Percentiles rank a stretch among this genome's conserved stretches.
Evolutionary conservation across 2,797 vertebrate species (phyloP).

Genomic region (Morelia viridis): DNA sequence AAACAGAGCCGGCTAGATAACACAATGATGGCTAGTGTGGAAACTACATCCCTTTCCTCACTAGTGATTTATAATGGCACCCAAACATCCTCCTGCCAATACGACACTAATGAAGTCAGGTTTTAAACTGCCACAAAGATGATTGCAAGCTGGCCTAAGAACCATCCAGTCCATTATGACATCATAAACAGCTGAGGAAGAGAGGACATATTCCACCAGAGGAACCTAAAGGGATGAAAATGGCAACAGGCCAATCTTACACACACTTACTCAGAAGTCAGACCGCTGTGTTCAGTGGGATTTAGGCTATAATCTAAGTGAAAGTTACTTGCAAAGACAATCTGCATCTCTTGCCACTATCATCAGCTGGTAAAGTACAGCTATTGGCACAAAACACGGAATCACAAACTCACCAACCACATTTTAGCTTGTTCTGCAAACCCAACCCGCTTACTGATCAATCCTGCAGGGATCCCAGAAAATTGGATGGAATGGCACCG

Average conservation of each 20-base stretch:
- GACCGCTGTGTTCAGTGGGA: background rate
- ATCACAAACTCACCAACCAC: background rate
- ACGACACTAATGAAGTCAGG: background rate
- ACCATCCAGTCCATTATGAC: background rate
- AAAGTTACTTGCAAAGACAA: background rate
- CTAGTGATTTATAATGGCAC: background rate
- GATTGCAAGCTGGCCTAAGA: background rate
- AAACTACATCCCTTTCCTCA: background rate
- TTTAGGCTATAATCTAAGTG: background rate
- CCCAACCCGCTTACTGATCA: background rate
- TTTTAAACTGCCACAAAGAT: background rate
- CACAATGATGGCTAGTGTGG: background rate
- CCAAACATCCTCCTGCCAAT: background rate
- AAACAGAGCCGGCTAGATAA: background rate
- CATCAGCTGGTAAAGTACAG: background rate
- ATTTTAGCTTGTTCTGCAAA: background rate
- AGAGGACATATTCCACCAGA: background rate
- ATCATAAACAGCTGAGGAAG: background rate
- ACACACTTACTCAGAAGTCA: background rate
- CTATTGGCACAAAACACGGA: background rate
- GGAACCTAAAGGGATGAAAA: background rate
- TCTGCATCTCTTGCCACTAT: background rate
- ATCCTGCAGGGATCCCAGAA: background rate
- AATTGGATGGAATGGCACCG: background rate
- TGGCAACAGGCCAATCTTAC: background rate